phyloP scores from a whole-genome alignment of 2,888 invertebrate species.

The Prosopocoilus inquinatus region DNA sequence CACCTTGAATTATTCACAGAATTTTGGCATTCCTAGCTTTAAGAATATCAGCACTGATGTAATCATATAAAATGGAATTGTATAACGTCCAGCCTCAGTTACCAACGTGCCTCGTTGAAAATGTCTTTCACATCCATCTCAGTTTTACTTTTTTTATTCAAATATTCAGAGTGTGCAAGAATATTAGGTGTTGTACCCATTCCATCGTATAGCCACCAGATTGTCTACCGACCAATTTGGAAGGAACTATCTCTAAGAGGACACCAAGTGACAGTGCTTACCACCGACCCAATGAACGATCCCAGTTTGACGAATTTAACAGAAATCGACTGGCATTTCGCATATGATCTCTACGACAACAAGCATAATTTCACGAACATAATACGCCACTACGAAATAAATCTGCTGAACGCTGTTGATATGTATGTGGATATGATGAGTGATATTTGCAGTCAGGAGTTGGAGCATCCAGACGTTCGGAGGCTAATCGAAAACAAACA shows the following conservation, averaged over 20 bases:
- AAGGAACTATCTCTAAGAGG: constrained; percentile 36
- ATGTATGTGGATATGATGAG: constrained; percentile 5
- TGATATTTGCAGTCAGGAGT: constrained; percentile 15
- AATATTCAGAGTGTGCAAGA: constrained; percentile 22
- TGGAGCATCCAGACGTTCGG: constrained; percentile 35
- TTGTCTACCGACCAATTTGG: constrained; percentile 35
- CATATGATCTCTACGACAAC: constrained; percentile 18
- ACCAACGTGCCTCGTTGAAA: neutral
- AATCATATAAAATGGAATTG: too few relatives aligned
- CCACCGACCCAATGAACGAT: constrained; percentile 38
- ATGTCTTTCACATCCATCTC: neutral
- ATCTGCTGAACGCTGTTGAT: neutral
- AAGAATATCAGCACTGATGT: too few relatives aligned
- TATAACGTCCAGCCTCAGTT: too few relatives aligned
- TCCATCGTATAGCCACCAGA: constrained; percentile 38
- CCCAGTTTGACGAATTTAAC: constrained; percentile 36
- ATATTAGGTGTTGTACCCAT: constrained; percentile 35
- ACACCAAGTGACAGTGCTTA: constrained; percentile 42
- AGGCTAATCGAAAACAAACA: constrained; percentile 35
- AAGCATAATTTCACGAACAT: constrained; percentile 6
- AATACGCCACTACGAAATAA: neutral
- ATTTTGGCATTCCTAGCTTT: too few relatives aligned
- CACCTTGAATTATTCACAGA: too few relatives aligned
- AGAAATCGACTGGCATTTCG: constrained; percentile 38
- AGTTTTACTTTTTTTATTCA: neutral